These are phyloP conservation scores for Strigops habroptila DNA, from an alignment of 2,113 vertebrate genomes.

Conservation along the genomic window DNA sequence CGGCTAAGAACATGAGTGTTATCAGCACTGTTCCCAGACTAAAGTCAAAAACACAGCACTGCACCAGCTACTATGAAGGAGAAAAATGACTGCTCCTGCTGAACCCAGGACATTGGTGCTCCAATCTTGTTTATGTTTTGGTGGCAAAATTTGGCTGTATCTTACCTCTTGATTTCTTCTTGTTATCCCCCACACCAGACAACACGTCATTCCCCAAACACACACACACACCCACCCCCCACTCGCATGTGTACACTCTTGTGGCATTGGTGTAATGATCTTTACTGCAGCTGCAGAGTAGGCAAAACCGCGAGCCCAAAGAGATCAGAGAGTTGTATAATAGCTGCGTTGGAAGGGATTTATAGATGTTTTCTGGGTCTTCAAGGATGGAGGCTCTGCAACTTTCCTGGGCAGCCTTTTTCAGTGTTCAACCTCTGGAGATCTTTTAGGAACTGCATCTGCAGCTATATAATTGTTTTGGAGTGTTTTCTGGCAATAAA, in stretches of 20 bases:
- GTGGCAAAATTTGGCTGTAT: not conserved
- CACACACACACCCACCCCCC: too few relatives aligned
- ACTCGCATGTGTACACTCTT: accelerated
- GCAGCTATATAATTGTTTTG: not conserved
- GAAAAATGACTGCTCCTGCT: too few relatives aligned
- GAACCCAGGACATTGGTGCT: too few relatives aligned
- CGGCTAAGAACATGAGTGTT: too few relatives aligned
- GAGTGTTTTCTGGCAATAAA: not conserved
- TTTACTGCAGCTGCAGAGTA: not conserved
- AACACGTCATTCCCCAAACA: not conserved
- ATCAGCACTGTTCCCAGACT: too few relatives aligned
- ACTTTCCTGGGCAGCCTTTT: not conserved
- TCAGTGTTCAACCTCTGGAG: not conserved
- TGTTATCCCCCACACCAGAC: not conserved
- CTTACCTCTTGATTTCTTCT: not conserved
- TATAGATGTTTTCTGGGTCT: not conserved
- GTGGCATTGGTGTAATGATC: not conserved
- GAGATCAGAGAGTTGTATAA: not conserved
- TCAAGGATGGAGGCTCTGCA: not conserved
- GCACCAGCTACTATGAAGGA: too few relatives aligned
- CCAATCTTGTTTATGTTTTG: not conserved
- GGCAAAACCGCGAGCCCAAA: not conserved
- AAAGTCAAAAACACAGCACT: too few relatives aligned
- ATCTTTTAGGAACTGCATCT: not conserved
- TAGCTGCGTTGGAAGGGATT: not conserved